Evolutionary conservation across 2,113 vertebrate genomes (phyloP).

Genomic region (Hirundichthys speculiger): DNA sequence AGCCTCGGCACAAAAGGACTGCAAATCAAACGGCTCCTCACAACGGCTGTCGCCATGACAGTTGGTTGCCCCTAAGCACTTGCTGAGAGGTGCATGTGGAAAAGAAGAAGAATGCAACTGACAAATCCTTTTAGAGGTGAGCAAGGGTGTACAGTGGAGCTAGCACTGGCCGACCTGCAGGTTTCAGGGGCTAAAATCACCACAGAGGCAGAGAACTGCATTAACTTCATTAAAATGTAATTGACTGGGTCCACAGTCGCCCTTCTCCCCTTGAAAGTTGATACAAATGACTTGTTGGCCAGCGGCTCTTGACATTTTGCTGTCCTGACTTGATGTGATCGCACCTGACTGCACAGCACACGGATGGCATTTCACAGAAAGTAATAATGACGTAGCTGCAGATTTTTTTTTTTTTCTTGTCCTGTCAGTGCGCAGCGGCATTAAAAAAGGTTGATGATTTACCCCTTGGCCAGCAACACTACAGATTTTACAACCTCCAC

Average conservation of each 20-base stretch:
- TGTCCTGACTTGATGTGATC: conserved; percentile 28
- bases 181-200: conserved; percentile 1
- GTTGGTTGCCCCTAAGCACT: neutral
- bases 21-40: conserved; percentile 28
- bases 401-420: conserved; percentile 8
- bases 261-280: conserved; percentile 9
- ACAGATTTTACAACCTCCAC: conserved; percentile 18
- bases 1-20: conserved; percentile 22
- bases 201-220: neutral
- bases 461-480: conserved; percentile 32
- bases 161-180: conserved; percentile 1
- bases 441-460: conserved; percentile 38
- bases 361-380: conserved; percentile 59
- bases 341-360: conserved; percentile 32
- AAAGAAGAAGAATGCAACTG: conserved; percentile 7
- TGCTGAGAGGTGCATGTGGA: conserved; percentile 10
- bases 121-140: conserved; percentile 32
- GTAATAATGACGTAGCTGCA: conserved; percentile 41
- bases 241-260: conserved; percentile 6
- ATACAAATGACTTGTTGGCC: conserved; percentile 26
- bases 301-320: conserved; percentile 64
- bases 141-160: neutral
- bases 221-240: conserved; percentile 42
- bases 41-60: conserved; percentile 45
- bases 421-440: conserved; percentile 12